phyloP scores from a whole-genome alignment of 2,797 vertebrate species.

The Sebastes miniatus region DNA sequence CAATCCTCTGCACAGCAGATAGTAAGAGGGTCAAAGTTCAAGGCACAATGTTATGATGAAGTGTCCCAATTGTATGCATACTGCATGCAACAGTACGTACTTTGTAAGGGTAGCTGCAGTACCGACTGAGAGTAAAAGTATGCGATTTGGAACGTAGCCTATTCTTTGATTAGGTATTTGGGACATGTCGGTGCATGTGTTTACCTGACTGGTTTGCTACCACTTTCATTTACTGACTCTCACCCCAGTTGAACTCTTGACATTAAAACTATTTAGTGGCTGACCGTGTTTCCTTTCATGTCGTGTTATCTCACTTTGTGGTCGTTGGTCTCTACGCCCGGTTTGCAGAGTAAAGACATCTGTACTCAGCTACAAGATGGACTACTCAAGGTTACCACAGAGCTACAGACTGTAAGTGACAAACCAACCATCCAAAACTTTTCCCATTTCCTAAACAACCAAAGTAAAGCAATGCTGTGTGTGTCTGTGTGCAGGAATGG shows the following conservation, averaged over 20 bases:
- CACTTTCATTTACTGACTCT: neutral
- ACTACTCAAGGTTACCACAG: constrained; percentile 84
- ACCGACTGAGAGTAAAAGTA: too few species aligned
- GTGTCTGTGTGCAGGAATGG: constrained; percentile 78
- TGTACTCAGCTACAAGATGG: constrained; percentile 87
- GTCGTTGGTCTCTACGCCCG: constrained; percentile 25
- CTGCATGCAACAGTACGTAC: too few species aligned
- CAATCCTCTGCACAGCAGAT: too few species aligned
- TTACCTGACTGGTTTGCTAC: neutral
- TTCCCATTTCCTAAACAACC: neutral
- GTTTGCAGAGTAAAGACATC: constrained; percentile 87
- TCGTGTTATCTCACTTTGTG: constrained; percentile 7
- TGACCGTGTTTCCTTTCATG: neutral
- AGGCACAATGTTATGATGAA: too few species aligned
- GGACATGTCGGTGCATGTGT: neutral
- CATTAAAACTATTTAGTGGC: neutral
- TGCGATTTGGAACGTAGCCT: too few species aligned
- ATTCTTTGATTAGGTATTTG: neutral
- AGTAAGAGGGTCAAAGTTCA: too few species aligned
- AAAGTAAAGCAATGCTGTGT: neutral
- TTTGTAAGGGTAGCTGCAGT: too few species aligned
- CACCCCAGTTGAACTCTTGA: neutral
- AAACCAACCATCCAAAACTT: constrained; percentile 10
- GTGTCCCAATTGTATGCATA: too few species aligned
- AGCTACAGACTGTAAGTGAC: constrained; percentile 84